A percentile compares a stretch with the other conserved stretches of the same genome.
These are phyloP conservation scores for Brachystomella parvula DNA, from an alignment of 1,140 invertebrate genomes.

Conservation along the genomic window DNA sequence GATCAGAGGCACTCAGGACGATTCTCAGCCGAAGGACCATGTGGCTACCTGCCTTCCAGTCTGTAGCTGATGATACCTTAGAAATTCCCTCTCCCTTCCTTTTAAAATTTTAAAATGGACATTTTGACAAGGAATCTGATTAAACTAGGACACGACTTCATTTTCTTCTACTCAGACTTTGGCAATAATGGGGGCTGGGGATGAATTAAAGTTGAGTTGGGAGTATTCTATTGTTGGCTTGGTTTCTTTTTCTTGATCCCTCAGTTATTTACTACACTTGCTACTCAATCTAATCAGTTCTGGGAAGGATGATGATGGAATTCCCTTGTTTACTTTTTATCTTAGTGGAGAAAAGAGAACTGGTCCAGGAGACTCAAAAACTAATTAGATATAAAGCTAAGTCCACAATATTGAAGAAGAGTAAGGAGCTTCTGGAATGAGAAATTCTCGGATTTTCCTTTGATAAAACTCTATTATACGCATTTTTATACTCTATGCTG, in stretches of 20 bases:
- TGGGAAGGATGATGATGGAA: not conserved
- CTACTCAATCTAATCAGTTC: not conserved
- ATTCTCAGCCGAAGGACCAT: not conserved
- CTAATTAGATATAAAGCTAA: not conserved
- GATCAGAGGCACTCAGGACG: too few species aligned
- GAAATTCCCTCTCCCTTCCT: not conserved
- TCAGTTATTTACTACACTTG: not conserved
- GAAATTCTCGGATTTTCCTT: too few species aligned
- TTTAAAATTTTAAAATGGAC: not conserved
- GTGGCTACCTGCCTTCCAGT: not conserved
- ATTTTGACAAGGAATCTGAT: constrained; percentile 25
- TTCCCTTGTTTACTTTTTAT: not conserved
- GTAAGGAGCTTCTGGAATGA: too few species aligned
- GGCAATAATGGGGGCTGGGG: not conserved
- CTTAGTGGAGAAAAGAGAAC: not conserved
- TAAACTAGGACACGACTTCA: constrained; percentile 22
- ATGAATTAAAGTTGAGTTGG: not conserved
- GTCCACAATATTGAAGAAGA: not conserved
- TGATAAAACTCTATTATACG: too few species aligned
- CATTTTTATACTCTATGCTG: too few species aligned
- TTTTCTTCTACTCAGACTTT: constrained; percentile 3
- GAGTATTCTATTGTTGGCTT: not conserved
- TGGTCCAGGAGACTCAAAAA: not conserved
- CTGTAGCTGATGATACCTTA: not conserved
- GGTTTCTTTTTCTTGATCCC: not conserved